Base-by-base conservation (phyloP, 2,888 invertebrate species). In the Catocala fraxini region DNA sequence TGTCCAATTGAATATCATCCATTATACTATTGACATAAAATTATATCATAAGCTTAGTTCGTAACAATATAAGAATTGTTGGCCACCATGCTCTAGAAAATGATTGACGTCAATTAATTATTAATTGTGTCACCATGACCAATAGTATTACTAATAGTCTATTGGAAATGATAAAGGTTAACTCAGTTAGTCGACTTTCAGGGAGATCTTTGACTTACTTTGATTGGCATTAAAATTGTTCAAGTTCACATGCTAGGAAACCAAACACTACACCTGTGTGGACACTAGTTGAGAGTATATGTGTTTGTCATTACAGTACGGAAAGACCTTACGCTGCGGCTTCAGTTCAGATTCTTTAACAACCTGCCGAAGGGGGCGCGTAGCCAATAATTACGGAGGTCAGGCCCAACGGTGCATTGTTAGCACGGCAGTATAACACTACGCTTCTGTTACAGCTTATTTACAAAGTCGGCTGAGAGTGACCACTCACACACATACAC, bases 301-400 rank as follows among this genome's bases (percentile, higher is more conserved):
- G 83, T 92, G 83, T 92, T 95, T 95, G 95, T 95, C 95, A 94
- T 96, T 96, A 92, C 97, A 98, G 98, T 98, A 97, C 97, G 98
- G 96, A 98, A 98, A 98, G 98, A 98, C 96, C 97, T 97, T 96
- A 97, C 97, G 95, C 97, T 97, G 96, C 97, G 97, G 96, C 97
- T 98, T 95, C 97, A 97, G 96, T 98, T 97, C 97, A 96, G 98
- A 96, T 98, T 98, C 97, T 98, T 98, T 97, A 98, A 97, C 96
- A 96, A 96, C 95, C 95, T 97, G 94, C 97, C 97, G 96, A 97
- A 97, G 96, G 96, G 96, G 91, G 96, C 97, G 95, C 96, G 97
- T 96, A 97, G 97, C 95, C 97, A 97, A 96, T 97, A 96, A 85
- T 94, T 75, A 82, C 55, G 80, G 82, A 90, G 92, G 92, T 92